Evolutionary conservation across 1,140 invertebrate species (phyloP).

Genomic region (Eupristina koningsbergeri): DNA sequence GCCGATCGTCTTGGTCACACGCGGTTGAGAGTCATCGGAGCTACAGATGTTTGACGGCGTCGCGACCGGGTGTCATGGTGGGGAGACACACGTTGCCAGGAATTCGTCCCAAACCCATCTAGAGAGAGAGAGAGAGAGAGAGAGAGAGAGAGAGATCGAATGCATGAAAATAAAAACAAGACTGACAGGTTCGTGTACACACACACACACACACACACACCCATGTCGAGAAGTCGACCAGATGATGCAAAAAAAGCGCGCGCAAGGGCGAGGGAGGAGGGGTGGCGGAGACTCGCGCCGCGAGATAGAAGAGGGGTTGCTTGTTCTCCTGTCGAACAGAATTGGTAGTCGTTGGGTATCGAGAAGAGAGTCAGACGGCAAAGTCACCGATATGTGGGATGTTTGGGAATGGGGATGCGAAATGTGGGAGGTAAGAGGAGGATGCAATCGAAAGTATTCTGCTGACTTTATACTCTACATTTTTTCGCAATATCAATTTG

Average conservation of each 20-base stretch:
- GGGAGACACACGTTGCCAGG: slow-evolving; percentile 13
- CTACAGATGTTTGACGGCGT: slow-evolving; percentile 28
- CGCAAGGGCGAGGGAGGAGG: slow-evolving; percentile 42
- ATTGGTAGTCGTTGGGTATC: slow-evolving; percentile 22
- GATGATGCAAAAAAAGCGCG: slow-evolving; percentile 12
- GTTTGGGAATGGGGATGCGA: slow-evolving; percentile 36
- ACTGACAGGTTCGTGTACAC: not conserved
- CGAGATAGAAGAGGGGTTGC: not conserved
- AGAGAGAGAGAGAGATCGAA: slow-evolving; percentile 43
- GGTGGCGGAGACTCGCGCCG: slow-evolving; percentile 22
- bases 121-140: slow-evolving; percentile 30
- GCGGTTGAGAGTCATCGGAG: slow-evolving; percentile 32
- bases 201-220: not conserved
- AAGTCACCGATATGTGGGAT: slow-evolving; percentile 53
- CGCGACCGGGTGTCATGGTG: not conserved
- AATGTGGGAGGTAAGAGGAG: slow-evolving; percentile 32
- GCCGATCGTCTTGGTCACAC: slow-evolving; percentile 14
- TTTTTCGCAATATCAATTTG: too few relatives aligned
- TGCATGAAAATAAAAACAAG: slow-evolving; percentile 51
- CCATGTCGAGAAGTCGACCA: not conserved
- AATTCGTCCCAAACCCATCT: slow-evolving; percentile 29
- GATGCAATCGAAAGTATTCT: slow-evolving; percentile 40
- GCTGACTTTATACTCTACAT: slow-evolving; percentile 22
- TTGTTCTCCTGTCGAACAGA: not conserved
- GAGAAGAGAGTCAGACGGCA: slow-evolving; percentile 52